Percentiles rank a stretch among this genome's conserved stretches.
Evolutionary conservation across 2,888 invertebrate genomes (phyloP).

Genomic region (Tenodera sinensis): DNA sequence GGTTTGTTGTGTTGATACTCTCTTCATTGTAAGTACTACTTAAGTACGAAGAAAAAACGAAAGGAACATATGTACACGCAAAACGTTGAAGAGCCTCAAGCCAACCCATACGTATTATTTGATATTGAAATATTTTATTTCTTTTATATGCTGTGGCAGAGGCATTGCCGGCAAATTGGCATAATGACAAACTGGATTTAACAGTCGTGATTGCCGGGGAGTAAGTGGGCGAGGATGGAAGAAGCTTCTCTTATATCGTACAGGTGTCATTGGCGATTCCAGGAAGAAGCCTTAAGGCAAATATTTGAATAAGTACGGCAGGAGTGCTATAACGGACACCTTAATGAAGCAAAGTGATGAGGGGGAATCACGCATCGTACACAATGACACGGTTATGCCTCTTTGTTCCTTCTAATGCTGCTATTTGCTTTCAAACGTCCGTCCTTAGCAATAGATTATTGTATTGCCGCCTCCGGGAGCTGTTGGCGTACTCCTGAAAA

Average conservation of each 20-base stretch:
- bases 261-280: slow-evolving; percentile 24
- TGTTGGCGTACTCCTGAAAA: too few relatives aligned
- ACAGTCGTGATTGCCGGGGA: slow-evolving; percentile 19
- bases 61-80: not conserved
- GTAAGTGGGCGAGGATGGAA: not conserved
- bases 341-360: not conserved
- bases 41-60: not conserved
- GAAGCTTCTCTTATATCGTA: slow-evolving; percentile 1
- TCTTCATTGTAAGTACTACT: not conserved
- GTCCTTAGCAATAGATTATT: too few relatives aligned
- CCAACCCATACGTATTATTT: slow-evolving; percentile 14
- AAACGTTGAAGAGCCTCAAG: not conserved
- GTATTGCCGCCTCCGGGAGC: too few relatives aligned
- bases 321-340: not conserved
- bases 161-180: slow-evolving; percentile 17
- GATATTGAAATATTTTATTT: slow-evolving; percentile 17
- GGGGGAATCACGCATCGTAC: not conserved
- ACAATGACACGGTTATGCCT: not conserved
- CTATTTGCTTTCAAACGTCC: too few relatives aligned
- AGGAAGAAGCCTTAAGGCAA: slow-evolving; percentile 13
- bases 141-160: not conserved
- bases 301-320: slow-evolving; percentile 12
- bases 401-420: not conserved
- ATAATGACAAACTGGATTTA: slow-evolving; percentile 24
- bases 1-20: not conserved